Conservation (phyloP, 2,888 invertebrate genomes). For the Adineta ricciae region DNA sequence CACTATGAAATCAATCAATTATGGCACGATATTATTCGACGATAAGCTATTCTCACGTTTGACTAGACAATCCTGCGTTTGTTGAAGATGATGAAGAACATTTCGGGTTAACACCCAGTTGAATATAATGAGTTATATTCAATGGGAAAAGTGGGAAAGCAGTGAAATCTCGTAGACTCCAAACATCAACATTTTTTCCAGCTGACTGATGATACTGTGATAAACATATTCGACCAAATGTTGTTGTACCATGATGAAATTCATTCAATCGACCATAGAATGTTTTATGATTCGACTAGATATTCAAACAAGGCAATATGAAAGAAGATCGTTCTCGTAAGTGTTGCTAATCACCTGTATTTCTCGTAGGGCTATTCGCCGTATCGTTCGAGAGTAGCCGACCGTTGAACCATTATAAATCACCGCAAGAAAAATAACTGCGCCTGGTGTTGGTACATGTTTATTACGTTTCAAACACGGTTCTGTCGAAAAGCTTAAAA, state of each 20-base stretch:
- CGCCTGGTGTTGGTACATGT: background rate
- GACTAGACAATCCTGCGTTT: background rate
- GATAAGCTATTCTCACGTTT: background rate
- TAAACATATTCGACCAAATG: conserved; percentile 8
- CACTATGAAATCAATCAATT: background rate
- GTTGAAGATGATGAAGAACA: background rate
- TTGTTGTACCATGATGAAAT: background rate
- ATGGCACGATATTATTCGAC: background rate
- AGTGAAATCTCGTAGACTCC: background rate
- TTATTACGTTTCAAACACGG: background rate
- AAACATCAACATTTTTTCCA: conserved; percentile 1
- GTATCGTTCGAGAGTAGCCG: background rate
- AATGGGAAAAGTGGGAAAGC: background rate
- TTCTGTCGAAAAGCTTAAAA: background rate
- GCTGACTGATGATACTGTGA: conserved; percentile 5
- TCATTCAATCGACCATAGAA: background rate
- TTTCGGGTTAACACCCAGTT: background rate
- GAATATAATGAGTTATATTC: conserved; percentile 16
- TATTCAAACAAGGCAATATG: background rate
- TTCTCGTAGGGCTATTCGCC: background rate
- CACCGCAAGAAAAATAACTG: background rate
- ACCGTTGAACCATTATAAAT: background rate
- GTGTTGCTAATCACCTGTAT: background rate
- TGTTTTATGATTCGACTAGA: background rate
- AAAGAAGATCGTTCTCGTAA: background rate